Base-by-base conservation (phyloP, 1,140 invertebrate genomes). In the Hyphantria cunea region DNA sequence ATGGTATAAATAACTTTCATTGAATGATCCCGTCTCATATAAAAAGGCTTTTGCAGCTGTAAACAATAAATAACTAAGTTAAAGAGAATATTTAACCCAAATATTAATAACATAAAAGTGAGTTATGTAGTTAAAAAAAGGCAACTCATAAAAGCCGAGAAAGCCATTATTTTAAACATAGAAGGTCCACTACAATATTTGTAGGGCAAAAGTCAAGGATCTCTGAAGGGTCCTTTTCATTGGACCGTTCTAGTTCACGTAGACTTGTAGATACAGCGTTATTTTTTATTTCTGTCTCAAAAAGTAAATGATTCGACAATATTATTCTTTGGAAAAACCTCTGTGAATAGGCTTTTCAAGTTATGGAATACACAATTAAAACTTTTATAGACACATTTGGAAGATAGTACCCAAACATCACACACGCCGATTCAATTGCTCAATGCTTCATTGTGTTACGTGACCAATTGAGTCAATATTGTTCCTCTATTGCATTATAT, bases 391-490 rank as follows among this genome's bases (percentile, higher is more conserved):
- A 25, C 5, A 5, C 17, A 25, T 25, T 47, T 47, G 11, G 32
- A 25, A 42, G 31, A 47, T 14, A 14, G 55, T 33, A 12, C 17
- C n/a, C 17, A 25, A 58, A 15, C 44, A 58, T 58, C 45, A 58
- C 45, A 39, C 55, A 33, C 15, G 33, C 33, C 32, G 13, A 39
- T 48, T 48, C 45, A 48, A 51, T 60, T 51, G 56, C 47, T 51
- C 39, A 60, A 67, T 63, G 54, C 58, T 41, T 64, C 63, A 52
- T 61, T 62, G 42, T 72, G 25, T 68, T 74, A 78, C 69, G 70
- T 76, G 76, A 78, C 76, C 74, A 78, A 74, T 75, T 72, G 71
- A 64, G 67, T 67, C 54, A 83, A 80, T 70, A 79, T 70, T 72
- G 71, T 65, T 68, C 39, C 65, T 56, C 52, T 56, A 58, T 58